A percentile compares a stretch with the other conserved stretches of the same genome.
Conservation (phyloP, 2,888 invertebrate genomes). For the Lasioglossum vierecki region DNA sequence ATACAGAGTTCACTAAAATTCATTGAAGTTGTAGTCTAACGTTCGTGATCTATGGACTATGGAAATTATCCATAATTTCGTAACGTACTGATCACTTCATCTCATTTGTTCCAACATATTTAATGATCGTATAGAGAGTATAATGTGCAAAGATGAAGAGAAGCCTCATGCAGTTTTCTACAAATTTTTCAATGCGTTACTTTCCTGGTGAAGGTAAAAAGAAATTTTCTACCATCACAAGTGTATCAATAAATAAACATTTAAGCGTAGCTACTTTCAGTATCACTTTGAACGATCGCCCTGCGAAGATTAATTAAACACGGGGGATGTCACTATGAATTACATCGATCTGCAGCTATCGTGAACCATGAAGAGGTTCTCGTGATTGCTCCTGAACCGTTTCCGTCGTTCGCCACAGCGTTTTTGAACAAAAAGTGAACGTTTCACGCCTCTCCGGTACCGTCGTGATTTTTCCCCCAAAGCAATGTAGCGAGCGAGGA, state of each 20-base stretch:
- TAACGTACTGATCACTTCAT: background rate
- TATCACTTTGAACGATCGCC: too few species aligned
- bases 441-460: background rate
- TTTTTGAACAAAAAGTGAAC: background rate
- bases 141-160: too few species aligned
- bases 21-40: background rate
- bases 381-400: background rate
- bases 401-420: background rate
- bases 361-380: too few species aligned
- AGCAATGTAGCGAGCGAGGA: background rate
- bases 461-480: background rate
- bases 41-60: background rate
- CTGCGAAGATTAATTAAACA: background rate
- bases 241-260: too few species aligned
- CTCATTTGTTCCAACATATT: background rate
- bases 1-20: background rate
- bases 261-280: too few species aligned
- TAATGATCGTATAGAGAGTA: too few species aligned
- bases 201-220: too few species aligned
- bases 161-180: too few species aligned
- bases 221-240: too few species aligned
- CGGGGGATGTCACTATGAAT: background rate
- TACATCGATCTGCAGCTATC: background rate
- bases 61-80: background rate
- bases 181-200: too few species aligned